Percentiles rank a stretch among this genome's conserved stretches.
Evolutionary conservation across 1,140 invertebrate species (phyloP).

Genomic region (Harpegnathos saltator): DNA sequence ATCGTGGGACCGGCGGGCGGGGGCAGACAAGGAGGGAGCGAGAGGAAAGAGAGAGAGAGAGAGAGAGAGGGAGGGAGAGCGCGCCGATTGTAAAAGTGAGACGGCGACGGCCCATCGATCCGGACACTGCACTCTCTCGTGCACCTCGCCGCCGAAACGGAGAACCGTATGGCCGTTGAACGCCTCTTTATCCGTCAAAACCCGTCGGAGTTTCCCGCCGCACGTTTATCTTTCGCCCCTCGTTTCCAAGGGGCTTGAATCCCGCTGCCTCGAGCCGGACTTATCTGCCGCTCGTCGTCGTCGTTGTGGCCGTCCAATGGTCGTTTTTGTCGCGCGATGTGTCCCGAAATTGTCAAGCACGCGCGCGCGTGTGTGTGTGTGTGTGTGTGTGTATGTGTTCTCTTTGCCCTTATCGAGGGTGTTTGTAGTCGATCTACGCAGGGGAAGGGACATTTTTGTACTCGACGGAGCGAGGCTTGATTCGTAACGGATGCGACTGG

Average conservation of each 20-base stretch:
- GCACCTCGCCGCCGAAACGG: constrained; percentile 66
- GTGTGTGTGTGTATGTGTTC: too few species aligned
- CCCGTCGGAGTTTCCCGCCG: neutral
- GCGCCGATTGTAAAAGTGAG: constrained; percentile 74
- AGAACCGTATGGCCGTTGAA: constrained; percentile 68
- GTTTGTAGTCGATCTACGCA: neutral
- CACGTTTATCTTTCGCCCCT: constrained; percentile 30
- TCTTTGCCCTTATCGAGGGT: too few species aligned
- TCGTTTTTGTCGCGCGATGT: too few species aligned
- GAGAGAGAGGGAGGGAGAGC: constrained; percentile 46
- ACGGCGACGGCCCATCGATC: constrained; percentile 73
- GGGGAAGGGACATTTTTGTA: too few species aligned
- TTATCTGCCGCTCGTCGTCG: neutral
- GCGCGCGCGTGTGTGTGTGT: too few species aligned
- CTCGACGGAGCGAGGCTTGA: too few species aligned
- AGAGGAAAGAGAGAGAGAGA: constrained; percentile 44
- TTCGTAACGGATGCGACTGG: too few species aligned
- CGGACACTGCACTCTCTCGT: constrained; percentile 58
- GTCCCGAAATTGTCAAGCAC: too few species aligned
- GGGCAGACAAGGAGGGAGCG: constrained; percentile 21
- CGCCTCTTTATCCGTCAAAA: constrained; percentile 46
- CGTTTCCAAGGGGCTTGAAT: neutral
- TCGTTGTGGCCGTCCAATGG: neutral
- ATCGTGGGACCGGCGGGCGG: constrained; percentile 39
- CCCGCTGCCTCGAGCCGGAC: neutral